Conservation (phyloP, 2,888 invertebrate genomes). For the Eupithecia vulgata region DNA sequence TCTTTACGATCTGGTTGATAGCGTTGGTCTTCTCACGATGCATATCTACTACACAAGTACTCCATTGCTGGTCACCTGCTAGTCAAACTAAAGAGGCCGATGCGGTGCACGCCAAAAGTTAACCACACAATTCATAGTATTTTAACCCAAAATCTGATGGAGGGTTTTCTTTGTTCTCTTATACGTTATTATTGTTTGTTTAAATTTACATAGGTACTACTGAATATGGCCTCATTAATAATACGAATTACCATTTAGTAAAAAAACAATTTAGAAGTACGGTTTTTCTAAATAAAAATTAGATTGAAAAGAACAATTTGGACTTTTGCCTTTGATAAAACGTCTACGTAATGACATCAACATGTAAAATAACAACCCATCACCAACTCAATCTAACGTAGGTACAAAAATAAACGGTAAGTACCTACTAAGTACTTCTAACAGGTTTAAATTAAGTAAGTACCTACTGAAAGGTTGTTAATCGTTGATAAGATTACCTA, state of each 20-base stretch:
- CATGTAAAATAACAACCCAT: not conserved
- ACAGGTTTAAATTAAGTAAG: not conserved
- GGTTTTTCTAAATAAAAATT: not conserved
- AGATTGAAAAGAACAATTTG: not conserved
- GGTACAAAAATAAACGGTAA: not conserved
- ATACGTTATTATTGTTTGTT: too few species aligned
- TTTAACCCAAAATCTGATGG: too few species aligned
- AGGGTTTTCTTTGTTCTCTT: too few species aligned
- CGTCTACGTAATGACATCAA: not conserved
- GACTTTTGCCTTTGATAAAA: not conserved
- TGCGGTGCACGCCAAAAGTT: not conserved
- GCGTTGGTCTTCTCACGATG: constrained; percentile 56
- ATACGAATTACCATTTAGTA: too few species aligned
- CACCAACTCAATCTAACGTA: not conserved
- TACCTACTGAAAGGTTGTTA: not conserved
- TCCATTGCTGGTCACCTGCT: constrained; percentile 2
- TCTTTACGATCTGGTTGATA: constrained; percentile 51
- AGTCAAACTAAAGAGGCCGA: not conserved
- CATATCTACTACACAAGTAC: constrained; percentile 59
- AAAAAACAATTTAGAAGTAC: not conserved
- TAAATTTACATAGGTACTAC: too few species aligned
- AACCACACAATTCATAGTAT: not conserved
- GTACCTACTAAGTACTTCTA: too few species aligned
- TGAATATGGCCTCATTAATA: too few species aligned
- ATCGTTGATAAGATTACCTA: not conserved